Evolutionary conservation across 2,797 vertebrate species (phyloP).

Genomic region (Helarctos malayanus): DNA sequence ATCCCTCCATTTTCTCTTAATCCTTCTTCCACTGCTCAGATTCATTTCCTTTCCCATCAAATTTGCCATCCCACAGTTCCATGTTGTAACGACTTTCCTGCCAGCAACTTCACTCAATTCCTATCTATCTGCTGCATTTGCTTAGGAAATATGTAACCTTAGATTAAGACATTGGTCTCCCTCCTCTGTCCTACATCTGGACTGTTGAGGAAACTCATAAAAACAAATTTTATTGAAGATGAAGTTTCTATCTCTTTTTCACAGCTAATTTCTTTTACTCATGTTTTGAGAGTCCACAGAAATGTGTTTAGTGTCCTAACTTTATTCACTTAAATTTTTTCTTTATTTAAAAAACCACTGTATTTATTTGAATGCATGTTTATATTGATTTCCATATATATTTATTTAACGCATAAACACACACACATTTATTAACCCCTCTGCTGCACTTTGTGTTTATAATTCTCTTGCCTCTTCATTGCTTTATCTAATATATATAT

Average conservation of each 20-base stretch:
- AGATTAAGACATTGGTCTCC: background rate
- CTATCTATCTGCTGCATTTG: background rate
- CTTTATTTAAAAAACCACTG: background rate
- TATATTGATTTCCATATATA: background rate
- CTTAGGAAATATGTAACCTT: background rate
- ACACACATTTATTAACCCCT: background rate
- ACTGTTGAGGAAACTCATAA: background rate
- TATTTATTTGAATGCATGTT: background rate
- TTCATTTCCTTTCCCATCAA: background rate
- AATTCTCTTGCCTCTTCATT: background rate
- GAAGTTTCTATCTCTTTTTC: background rate
- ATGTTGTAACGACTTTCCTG: background rate
- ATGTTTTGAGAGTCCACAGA: background rate
- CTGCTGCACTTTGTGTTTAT: background rate
- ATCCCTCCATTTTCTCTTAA: background rate
- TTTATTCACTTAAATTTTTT: background rate
- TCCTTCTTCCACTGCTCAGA: background rate
- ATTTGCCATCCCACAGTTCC: background rate
- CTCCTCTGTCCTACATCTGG: background rate
- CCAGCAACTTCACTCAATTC: background rate
- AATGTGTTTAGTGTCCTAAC: background rate
- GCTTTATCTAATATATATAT: background rate
- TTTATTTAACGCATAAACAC: background rate
- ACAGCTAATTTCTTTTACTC: background rate
- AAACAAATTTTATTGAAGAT: background rate